phyloP scores from a whole-genome alignment of 1,140 invertebrate species.

The Trichomalopsis sarcophagae region DNA sequence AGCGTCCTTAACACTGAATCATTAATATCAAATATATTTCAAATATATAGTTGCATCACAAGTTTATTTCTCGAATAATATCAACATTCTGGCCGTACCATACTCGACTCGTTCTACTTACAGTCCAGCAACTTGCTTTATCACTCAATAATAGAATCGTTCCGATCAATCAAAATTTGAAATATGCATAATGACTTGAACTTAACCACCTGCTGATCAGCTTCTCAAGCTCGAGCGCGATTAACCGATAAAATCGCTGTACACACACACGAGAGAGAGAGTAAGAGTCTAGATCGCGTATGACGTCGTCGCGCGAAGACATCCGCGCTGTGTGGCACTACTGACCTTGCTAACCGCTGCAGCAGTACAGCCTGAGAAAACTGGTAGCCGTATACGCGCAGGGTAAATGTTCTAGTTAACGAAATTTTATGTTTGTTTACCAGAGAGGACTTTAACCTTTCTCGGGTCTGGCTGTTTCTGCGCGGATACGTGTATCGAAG shows the following conservation, averaged over 20 bases:
- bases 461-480: neutral
- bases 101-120: neutral
- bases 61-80: neutral
- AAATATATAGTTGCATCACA: neutral
- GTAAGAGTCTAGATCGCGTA: neutral
- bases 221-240: neutral
- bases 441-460: neutral
- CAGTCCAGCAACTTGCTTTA: no score
- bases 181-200: no score
- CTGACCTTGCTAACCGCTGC: slow-evolving; percentile 37
- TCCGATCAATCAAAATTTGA: no score
- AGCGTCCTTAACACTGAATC: neutral
- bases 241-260: neutral
- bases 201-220: no score
- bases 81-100: neutral
- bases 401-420: neutral
- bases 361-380: neutral
- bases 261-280: neutral
- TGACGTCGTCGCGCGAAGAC: slow-evolving; percentile 22
- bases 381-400: neutral
- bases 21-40: neutral
- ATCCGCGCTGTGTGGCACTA: neutral
- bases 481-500: neutral
- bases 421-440: neutral
- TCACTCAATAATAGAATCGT: no score